Conservation (phyloP, 2,113 vertebrate genomes). For the Microtus ochrogaster region DNA sequence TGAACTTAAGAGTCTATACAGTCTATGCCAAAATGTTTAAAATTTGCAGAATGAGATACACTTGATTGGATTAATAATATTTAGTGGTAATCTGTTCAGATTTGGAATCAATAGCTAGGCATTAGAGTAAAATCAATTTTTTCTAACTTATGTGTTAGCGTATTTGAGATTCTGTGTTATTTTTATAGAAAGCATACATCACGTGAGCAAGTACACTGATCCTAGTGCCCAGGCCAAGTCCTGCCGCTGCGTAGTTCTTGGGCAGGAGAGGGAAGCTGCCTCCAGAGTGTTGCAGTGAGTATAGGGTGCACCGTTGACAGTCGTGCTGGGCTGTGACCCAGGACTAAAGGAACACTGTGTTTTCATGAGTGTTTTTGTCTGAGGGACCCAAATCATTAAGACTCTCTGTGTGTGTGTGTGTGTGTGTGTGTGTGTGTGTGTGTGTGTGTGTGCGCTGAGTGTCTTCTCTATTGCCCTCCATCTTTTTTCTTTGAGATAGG, state of each 20-base stretch:
- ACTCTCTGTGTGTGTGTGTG: too few relatives aligned
- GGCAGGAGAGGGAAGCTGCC: background rate
- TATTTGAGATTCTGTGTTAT: background rate
- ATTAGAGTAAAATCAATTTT: background rate
- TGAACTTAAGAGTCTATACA: background rate
- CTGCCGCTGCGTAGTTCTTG: background rate
- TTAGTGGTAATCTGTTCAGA: background rate
- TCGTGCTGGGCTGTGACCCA: background rate
- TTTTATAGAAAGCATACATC: background rate
- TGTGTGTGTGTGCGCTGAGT: too few relatives aligned
- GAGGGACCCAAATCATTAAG: background rate
- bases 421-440: background rate
- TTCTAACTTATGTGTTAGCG: background rate
- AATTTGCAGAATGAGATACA: background rate
- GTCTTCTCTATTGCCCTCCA: background rate
- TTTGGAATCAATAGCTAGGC: background rate
- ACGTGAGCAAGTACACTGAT: too few relatives aligned
- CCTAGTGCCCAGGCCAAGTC: too few relatives aligned
- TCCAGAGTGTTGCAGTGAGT: background rate
- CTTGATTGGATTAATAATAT: background rate
- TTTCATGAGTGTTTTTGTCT: background rate
- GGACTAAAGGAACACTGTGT: background rate
- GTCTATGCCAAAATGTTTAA: background rate
- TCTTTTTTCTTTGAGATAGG: background rate
- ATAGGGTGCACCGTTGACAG: fast-evolving